phyloP scores from a whole-genome alignment of 2,797 vertebrate species.

The Moxostoma hubbsi region DNA sequence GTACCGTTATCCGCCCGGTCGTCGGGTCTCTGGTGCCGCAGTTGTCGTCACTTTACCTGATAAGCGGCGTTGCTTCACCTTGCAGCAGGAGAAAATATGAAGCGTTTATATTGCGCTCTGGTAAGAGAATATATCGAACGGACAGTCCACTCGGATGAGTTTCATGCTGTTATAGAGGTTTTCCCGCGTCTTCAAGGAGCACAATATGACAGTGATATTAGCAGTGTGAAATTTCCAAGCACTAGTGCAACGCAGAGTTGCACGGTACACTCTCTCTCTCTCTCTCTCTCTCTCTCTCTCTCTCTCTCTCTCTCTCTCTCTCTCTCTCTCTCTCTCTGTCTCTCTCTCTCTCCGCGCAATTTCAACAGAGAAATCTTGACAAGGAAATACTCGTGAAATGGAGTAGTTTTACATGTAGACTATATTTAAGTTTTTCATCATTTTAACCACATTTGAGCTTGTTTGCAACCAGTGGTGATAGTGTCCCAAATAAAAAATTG shows the following conservation, averaged over 20 bases:
- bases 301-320: not conserved
- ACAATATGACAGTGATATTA: constrained; percentile 19
- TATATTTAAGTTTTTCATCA: too few species aligned
- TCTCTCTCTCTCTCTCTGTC: constrained; percentile 23
- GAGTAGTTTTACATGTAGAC: too few species aligned
- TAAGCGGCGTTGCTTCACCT: constrained; percentile 73
- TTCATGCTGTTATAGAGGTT: constrained; percentile 14
- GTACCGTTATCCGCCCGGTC: constrained; percentile 34
- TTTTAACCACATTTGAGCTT: too few species aligned
- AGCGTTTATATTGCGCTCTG: constrained; percentile 37
- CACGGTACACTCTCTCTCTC: not conserved
- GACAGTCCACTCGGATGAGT: not conserved
- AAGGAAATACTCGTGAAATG: not conserved
- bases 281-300: constrained; percentile 3
- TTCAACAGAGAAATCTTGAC: not conserved
- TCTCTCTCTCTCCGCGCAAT: too few species aligned
- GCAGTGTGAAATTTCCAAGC: constrained; percentile 33
- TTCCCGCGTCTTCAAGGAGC: not conserved
- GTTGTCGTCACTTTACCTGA: constrained; percentile 72
- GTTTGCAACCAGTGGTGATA: too few species aligned
- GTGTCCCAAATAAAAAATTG: too few species aligned
- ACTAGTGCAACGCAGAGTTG: constrained; percentile 43
- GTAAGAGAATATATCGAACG: not conserved
- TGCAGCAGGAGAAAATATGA: constrained; percentile 61
- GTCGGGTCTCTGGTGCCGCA: constrained; percentile 66